phyloP scores from a whole-genome alignment of 2,888 invertebrate genomes.

The Tribolium freemani region DNA sequence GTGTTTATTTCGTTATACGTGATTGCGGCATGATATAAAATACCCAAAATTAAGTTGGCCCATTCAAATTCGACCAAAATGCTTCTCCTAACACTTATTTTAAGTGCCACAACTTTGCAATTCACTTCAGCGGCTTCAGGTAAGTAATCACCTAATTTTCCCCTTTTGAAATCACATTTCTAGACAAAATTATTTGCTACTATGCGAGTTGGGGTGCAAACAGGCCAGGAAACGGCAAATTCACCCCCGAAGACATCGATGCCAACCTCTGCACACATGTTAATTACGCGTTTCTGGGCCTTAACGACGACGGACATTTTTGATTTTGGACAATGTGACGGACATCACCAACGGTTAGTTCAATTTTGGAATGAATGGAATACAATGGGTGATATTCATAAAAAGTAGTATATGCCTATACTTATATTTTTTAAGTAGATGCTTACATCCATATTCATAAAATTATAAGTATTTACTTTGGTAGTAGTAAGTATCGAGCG shows the following conservation, averaged over 20 bases:
- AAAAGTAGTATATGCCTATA: too few species aligned
- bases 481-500: too few species aligned
- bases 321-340: conserved; percentile 46
- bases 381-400: too few species aligned
- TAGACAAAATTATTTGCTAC: conserved; percentile 54
- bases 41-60: not conserved
- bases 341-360: conserved; percentile 46
- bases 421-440: too few species aligned
- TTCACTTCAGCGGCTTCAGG: conserved; percentile 56
- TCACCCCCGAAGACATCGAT: conserved; percentile 51
- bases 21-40: not conserved
- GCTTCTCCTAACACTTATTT: not conserved
- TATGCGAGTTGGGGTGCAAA: conserved; percentile 53
- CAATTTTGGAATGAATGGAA: conserved; percentile 31
- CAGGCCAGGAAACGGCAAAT: conserved; percentile 34
- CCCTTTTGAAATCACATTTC: not conserved
- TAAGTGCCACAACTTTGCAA: not conserved
- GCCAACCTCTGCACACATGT: conserved; percentile 53
- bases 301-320: conserved; percentile 53
- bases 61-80: not conserved
- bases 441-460: too few species aligned
- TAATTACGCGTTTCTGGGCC: conserved; percentile 53
- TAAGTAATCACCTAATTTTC: conserved; percentile 39
- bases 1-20: not conserved
- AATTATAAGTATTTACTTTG: too few species aligned